These are phyloP conservation scores for Drosophila micromelanica DNA, from an alignment of 1,140 invertebrate genomes.

Conservation along the genomic window DNA sequence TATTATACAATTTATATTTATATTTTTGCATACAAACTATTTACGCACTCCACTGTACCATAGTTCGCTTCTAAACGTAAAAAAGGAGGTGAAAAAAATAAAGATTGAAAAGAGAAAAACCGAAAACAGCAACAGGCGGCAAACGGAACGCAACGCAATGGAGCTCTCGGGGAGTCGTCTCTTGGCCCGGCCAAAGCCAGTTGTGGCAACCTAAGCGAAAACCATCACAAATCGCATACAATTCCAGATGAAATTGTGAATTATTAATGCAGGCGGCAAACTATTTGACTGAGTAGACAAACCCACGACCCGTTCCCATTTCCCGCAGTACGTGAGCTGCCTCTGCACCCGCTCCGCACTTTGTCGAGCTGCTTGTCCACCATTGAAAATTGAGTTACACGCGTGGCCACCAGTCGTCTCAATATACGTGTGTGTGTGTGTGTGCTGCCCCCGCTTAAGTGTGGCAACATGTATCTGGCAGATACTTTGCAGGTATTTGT, in stretches of 20 bases:
- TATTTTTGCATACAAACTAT: not conserved
- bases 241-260: constrained; percentile 84
- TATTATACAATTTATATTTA: too few species aligned
- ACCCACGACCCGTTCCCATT: constrained; percentile 49
- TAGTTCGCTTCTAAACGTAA: not conserved
- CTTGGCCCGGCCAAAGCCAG: constrained; percentile 30
- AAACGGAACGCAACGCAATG: constrained; percentile 5
- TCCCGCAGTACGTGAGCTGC: constrained; percentile 52
- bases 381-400: constrained; percentile 83
- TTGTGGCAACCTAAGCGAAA: constrained; percentile 64
- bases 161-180: constrained; percentile 15
- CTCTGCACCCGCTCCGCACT: constrained; percentile 13
- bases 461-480: constrained; percentile 27
- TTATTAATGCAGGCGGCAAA: constrained; percentile 82
- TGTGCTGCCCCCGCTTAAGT: constrained; percentile 29
- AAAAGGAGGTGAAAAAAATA: constrained; percentile 28
- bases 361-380: constrained; percentile 45
- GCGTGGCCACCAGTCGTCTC: constrained; percentile 49
- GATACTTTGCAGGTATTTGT: constrained; percentile 43
- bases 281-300: constrained; percentile 81
- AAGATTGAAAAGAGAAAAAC: constrained; percentile 20
- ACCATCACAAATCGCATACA: constrained; percentile 82
- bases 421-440: constrained; percentile 32
- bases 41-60: not conserved
- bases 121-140: constrained; percentile 61